These are phyloP conservation scores for Leptonema lineaticorne DNA, from an alignment of 1,140 invertebrate genomes.

Conservation along the genomic window DNA sequence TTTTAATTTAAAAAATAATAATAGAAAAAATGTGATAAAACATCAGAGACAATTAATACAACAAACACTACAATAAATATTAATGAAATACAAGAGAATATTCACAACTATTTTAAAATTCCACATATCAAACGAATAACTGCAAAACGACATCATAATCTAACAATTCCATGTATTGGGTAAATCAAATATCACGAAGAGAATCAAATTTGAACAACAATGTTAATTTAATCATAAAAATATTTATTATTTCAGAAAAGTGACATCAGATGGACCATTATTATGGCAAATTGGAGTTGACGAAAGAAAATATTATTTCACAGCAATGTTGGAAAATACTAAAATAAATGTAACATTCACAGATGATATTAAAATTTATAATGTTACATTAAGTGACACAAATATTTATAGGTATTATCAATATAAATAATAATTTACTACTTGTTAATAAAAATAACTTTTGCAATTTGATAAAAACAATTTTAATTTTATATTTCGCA, in stretches of 20 bases:
- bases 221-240: neutral
- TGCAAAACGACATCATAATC: neutral
- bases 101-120: neutral
- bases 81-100: neutral
- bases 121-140: neutral
- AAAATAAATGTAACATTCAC: slow-evolving; percentile 24
- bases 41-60: neutral
- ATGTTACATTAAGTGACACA: slow-evolving; percentile 48
- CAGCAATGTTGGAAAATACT: neutral
- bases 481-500: too few species aligned
- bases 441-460: too few species aligned
- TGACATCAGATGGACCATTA: slow-evolving; percentile 36
- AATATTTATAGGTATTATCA: slow-evolving; percentile 58
- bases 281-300: slow-evolving; percentile 55
- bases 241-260: neutral
- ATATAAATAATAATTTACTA: neutral
- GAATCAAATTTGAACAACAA: neutral
- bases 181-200: neutral
- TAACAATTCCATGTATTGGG: neutral
- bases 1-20: neutral
- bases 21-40: neutral
- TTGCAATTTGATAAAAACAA: too few species aligned
- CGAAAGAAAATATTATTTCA: slow-evolving; percentile 47
- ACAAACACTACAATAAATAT: neutral
- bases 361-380: slow-evolving; percentile 21